phyloP scores from a whole-genome alignment of 2,113 vertebrate species.

The Cepphus grylle region DNA sequence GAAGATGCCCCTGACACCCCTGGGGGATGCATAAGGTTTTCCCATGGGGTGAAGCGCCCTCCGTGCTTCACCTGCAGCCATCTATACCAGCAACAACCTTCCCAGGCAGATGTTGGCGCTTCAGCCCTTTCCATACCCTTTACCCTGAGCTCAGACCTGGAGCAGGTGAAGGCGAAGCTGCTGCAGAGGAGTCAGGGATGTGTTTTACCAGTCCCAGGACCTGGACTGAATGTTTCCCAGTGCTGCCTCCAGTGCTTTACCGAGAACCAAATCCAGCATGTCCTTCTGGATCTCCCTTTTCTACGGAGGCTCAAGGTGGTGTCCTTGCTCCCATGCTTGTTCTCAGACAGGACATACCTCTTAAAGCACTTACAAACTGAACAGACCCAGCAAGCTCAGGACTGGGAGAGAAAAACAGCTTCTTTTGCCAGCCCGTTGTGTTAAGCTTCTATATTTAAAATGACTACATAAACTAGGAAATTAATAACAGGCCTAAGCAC shows the following conservation, averaged over 20 bases:
- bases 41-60: neutral
- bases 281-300: neutral
- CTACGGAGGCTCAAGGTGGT: neutral
- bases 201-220: neutral
- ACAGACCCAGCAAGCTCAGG: neutral
- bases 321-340: neutral
- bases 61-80: neutral
- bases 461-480: constrained; percentile 14
- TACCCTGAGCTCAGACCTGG: neutral
- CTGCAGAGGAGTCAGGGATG: neutral
- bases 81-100: neutral
- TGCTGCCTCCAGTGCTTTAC: neutral
- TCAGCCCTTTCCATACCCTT: neutral
- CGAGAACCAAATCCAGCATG: neutral
- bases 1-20: neutral
- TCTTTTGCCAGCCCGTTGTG: neutral
- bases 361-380: neutral
- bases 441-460: constrained; percentile 23
- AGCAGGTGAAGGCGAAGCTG: neutral
- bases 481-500: constrained; percentile 16
- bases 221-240: neutral
- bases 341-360: neutral
- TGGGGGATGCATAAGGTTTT: neutral
- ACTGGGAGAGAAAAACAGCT: neutral
- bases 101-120: fast-evolving